Conservation (phyloP, 2,113 vertebrate genomes). For the Eulemur macaco region DNA sequence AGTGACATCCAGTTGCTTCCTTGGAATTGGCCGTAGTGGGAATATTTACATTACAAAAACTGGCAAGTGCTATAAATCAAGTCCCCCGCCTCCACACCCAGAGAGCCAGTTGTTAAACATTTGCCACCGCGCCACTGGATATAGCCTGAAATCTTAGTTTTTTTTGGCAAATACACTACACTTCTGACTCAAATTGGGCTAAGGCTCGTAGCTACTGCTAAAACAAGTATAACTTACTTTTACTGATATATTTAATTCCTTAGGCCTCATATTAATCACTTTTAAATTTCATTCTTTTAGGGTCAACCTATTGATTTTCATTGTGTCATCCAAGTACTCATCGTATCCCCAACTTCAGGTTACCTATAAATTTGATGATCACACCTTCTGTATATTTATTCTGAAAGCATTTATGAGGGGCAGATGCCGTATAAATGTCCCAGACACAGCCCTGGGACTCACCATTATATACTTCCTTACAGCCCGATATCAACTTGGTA, state of each 20-base stretch:
- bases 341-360: neutral
- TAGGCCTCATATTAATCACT: neutral
- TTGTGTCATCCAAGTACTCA: neutral
- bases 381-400: neutral
- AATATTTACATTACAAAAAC: neutral
- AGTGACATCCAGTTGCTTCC: neutral
- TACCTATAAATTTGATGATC: neutral
- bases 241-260: neutral
- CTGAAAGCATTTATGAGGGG: neutral
- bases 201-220: neutral
- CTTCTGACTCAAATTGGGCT: neutral
- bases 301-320: neutral
- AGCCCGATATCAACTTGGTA: neutral
- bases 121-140: neutral
- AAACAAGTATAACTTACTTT: neutral
- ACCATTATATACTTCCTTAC: neutral
- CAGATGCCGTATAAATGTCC: neutral
- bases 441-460: neutral
- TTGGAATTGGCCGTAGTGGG: neutral
- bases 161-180: neutral
- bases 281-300: constrained; percentile 10
- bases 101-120: neutral
- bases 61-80: neutral
- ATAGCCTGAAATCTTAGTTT: neutral
- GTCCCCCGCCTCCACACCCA: too few species aligned